phyloP scores from a whole-genome alignment of 2,113 vertebrate genomes.

The Rattus rattus region DNA sequence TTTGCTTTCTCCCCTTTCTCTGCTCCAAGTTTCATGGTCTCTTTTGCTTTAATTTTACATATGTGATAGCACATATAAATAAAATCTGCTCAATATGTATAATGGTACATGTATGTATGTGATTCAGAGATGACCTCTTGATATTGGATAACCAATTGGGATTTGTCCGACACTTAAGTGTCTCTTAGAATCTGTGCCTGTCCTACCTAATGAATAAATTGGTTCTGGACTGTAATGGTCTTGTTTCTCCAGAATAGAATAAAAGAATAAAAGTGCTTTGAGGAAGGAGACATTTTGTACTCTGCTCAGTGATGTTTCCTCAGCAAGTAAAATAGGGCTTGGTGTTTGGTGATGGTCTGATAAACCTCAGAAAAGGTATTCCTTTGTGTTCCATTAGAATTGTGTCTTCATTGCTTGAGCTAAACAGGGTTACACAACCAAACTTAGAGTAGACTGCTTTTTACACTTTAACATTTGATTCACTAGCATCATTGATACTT shows the following conservation, averaged over 20 bases:
- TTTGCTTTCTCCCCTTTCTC: not conserved
- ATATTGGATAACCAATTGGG: not conserved
- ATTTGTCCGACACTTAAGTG: not conserved
- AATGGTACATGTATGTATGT: not conserved
- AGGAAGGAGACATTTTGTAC: not conserved
- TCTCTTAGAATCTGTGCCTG: not conserved
- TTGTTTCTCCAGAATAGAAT: not conserved
- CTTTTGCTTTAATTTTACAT: not conserved
- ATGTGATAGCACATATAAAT: too few species aligned
- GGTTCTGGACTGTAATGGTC: not conserved
- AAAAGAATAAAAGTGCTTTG: not conserved
- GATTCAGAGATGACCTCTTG: not conserved
- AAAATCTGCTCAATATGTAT: not conserved
- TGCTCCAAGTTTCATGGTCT: not conserved
- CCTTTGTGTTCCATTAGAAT: slow-evolving; percentile 53
- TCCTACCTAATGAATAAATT: not conserved
- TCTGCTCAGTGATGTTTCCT: not conserved
- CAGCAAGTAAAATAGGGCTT: not conserved
- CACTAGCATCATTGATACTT: not conserved
- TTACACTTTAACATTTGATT: slow-evolving; percentile 9
- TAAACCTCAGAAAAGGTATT: not conserved
- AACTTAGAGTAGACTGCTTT: not conserved
- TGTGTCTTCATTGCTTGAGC: not conserved
- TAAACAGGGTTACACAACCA: not conserved
- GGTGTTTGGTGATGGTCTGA: not conserved